Evolutionary conservation across 30 jellyfish, hydroid and myxozoan species (phyloP), one percentile per base, ranked within the genome.

Genomic region (Cassiopea xamachana): DNA sequence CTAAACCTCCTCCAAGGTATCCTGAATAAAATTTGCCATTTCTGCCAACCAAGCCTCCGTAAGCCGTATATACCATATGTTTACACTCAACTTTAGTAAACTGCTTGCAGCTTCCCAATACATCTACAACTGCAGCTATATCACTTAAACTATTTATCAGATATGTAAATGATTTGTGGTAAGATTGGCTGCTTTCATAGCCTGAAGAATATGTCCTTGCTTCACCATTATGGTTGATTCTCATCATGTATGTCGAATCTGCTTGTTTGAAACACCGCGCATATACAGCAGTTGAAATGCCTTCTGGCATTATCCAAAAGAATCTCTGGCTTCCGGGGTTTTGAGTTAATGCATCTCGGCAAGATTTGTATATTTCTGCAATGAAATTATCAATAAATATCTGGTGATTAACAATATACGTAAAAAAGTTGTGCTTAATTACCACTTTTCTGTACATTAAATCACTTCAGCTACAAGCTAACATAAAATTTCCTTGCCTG

Each of bases 1-100:
- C 6, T 5, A 92, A 85, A 2, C 91, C 97, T 2, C 94, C 94
- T 14, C 97, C 97, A 10, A 67, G 13, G 60, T 71, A 82, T 9
- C 59, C 48, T 59, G 8, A 6, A 1, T 69, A 64, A 12, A 17
- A 17, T 46, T 16, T 43, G 47, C 92, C 92, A 59, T 67, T 48
- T 46, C 94, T 73, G 55, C 43, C 79, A 10, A 64, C 62, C 17
- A 59, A 16, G 79, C 81, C 64, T 1, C 60, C 82, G 48, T n/a
- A 45, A 49, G 13, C 7, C 43, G 5, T 7, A 1, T 48, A 7
- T 4, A 75, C 19, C 67, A 75, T 48, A 62, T 49, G 51, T 19
- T 7, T 19, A 64, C 91, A 82, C 47, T 82, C 91, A 15, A 82
- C 12, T 44, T 82, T 82, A 46, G 91, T 82, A 67, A 7, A 45